These are phyloP conservation scores for Cancer borealis DNA, from an alignment of 2,888 invertebrate genomes.

Conservation along the genomic window DNA sequence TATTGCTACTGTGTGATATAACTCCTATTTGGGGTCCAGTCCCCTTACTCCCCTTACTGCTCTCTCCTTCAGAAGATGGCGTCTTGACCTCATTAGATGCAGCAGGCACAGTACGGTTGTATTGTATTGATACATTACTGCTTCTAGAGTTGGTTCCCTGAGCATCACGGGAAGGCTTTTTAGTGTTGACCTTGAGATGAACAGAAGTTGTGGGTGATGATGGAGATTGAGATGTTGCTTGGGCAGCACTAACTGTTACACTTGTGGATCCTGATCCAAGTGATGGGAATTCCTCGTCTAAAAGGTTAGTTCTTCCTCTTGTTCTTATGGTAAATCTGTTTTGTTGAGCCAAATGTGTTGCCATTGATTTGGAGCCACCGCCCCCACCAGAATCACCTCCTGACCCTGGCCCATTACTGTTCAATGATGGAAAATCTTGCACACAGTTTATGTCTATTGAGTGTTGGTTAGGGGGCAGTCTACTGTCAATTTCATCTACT, in stretches of 20 bases:
- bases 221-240: constrained; percentile 58
- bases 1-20: constrained; percentile 73
- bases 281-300: constrained; percentile 79
- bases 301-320: constrained; percentile 69
- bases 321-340: constrained; percentile 79
- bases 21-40: constrained; percentile 67
- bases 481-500: constrained; percentile 63
- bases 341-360: constrained; percentile 79
- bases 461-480: constrained; percentile 71
- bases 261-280: constrained; percentile 78
- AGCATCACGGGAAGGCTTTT: constrained; percentile 64
- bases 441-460: constrained; percentile 77
- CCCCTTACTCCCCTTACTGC: neutral
- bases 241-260: constrained; percentile 67
- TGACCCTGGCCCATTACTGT: constrained; percentile 59
- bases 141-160: constrained; percentile 64
- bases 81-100: constrained; percentile 44
- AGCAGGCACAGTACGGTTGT: constrained; percentile 72
- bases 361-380: constrained; percentile 78
- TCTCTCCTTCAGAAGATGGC: neutral
- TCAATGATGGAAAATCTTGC: constrained; percentile 78
- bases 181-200: constrained; percentile 75
- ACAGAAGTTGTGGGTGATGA: constrained; percentile 74
- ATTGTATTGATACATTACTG: constrained; percentile 76
- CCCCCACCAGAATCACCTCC: constrained; percentile 63